phyloP scores from a whole-genome alignment of 2,113 vertebrate species.

The Perca flavescens region DNA sequence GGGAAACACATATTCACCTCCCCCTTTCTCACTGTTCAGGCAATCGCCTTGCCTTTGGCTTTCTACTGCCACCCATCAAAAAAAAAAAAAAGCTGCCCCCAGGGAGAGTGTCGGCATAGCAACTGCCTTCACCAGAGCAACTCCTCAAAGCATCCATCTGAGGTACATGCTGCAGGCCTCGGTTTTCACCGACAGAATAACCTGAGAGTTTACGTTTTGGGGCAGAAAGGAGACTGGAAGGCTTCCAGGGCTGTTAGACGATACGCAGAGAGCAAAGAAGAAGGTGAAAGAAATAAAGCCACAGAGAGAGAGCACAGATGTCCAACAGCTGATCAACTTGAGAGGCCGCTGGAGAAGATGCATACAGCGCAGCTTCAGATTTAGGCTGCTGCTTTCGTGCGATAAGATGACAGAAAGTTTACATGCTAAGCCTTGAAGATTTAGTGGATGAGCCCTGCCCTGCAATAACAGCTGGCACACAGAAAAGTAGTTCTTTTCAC shows the following conservation, averaged over 20 bases:
- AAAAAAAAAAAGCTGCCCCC: slow-evolving; percentile 70
- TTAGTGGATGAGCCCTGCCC: slow-evolving; percentile 26
- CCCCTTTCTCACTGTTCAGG: slow-evolving; percentile 78
- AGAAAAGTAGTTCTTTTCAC: slow-evolving; percentile 33
- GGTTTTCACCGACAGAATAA: slow-evolving; percentile 55
- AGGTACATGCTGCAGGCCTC: slow-evolving; percentile 54
- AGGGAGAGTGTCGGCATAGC: slow-evolving; percentile 83
- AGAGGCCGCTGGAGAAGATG: slow-evolving; percentile 29
- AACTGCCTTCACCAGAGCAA: slow-evolving; percentile 82
- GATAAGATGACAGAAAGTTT: slow-evolving; percentile 64
- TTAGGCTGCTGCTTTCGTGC: slow-evolving; percentile 17
- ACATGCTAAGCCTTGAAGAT: slow-evolving; percentile 57
- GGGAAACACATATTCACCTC: slow-evolving; percentile 81
- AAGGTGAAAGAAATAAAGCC: slow-evolving; percentile 34
- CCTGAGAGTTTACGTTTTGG: slow-evolving; percentile 54
- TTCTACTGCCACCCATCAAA: slow-evolving; percentile 79
- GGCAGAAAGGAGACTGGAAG: slow-evolving; percentile 10
- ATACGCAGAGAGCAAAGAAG: neutral
- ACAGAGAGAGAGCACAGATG: slow-evolving; percentile 52
- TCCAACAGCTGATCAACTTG: slow-evolving; percentile 52
- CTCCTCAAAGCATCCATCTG: slow-evolving; percentile 77
- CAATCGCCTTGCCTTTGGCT: slow-evolving; percentile 78
- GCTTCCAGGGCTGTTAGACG: slow-evolving; percentile 8
- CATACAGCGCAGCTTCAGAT: slow-evolving; percentile 19
- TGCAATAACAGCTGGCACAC: slow-evolving; percentile 57